phyloP scores from a whole-genome alignment of 2,797 vertebrate species.

The Petrocephalus schoutedeni region DNA sequence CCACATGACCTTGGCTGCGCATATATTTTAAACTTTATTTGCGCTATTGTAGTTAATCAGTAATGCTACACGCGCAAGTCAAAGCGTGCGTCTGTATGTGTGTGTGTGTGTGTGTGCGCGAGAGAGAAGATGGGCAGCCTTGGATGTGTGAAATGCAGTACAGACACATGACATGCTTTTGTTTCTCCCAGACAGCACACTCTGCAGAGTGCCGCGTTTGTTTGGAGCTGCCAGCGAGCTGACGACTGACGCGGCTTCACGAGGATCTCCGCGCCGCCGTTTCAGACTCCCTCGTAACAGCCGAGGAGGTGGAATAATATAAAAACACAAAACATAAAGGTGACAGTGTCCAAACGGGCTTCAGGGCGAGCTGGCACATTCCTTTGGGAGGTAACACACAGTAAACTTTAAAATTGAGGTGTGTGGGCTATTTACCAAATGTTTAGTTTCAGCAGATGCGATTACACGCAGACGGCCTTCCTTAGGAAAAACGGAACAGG shows the following conservation, averaged over 20 bases:
- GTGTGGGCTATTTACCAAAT: neutral
- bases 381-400: neutral
- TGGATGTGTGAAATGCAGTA: neutral
- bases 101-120: neutral
- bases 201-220: neutral
- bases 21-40: constrained; percentile 11
- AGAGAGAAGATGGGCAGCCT: neutral
- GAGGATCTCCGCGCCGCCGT: neutral
- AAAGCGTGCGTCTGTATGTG: neutral
- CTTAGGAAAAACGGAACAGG: neutral
- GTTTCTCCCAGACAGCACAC: neutral
- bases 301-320: neutral
- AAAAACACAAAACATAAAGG: neutral
- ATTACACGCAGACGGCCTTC: neutral
- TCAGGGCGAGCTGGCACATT: neutral
- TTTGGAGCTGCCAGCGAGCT: neutral
- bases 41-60: constrained; percentile 25
- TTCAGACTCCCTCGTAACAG: neutral
- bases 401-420: neutral
- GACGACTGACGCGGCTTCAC: neutral
- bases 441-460: neutral
- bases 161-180: neutral
- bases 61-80: neutral
- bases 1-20: neutral
- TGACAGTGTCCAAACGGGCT: neutral